phyloP scores from a whole-genome alignment of 2,888 invertebrate genomes.

The Eucera pruinosa region DNA sequence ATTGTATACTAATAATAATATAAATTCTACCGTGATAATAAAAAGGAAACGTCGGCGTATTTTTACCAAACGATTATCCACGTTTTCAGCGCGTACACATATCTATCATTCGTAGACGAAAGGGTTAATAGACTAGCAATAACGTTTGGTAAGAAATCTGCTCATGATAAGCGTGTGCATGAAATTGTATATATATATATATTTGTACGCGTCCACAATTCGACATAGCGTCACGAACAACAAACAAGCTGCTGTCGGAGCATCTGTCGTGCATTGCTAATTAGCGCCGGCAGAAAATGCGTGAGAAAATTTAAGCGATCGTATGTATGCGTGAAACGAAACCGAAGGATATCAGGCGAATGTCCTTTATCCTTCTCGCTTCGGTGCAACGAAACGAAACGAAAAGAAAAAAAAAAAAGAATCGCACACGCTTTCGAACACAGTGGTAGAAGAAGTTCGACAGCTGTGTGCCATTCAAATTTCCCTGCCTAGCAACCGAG shows the following conservation, averaged over 20 bases:
- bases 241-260: slow-evolving; percentile 46
- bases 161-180: background rate
- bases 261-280: slow-evolving; percentile 56
- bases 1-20: too few species aligned
- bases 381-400: background rate
- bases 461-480: slow-evolving; percentile 23
- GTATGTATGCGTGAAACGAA: slow-evolving; percentile 1
- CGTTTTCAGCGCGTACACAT: too few species aligned
- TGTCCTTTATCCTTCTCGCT: background rate
- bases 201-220: slow-evolving; percentile 25
- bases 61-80: too few species aligned
- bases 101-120: too few species aligned
- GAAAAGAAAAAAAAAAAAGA: slow-evolving; percentile 6
- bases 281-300: slow-evolving; percentile 39
- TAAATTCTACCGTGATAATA: too few species aligned
- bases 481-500: slow-evolving; percentile 48
- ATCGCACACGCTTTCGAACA: slow-evolving; percentile 10
- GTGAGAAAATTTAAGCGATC: slow-evolving; percentile 54
- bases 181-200: too few species aligned
- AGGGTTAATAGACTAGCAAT: background rate
- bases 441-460: slow-evolving; percentile 19
- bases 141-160: background rate
- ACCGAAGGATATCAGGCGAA: slow-evolving; percentile 7
- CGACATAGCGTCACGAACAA: slow-evolving; percentile 51
- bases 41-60: too few species aligned